phyloP scores from a whole-genome alignment of 2,113 vertebrate genomes.

The Pterocles burchelli region DNA sequence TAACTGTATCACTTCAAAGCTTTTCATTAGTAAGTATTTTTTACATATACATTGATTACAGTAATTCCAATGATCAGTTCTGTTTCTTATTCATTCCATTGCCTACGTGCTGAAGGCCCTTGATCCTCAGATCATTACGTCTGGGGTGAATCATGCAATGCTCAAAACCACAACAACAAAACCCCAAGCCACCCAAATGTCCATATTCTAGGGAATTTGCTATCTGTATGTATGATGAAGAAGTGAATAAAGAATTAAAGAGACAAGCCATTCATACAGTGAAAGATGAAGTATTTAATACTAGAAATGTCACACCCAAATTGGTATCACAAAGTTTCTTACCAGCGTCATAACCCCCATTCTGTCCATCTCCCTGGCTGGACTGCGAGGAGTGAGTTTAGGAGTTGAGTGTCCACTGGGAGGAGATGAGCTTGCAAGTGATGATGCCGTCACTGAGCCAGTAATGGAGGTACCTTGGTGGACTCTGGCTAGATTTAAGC shows the following conservation, averaged over 20 bases:
- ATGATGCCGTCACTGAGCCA: slow-evolving; percentile 94
- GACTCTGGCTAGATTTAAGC: slow-evolving; percentile 91
- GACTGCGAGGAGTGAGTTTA: slow-evolving; percentile 93
- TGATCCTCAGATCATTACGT: neutral
- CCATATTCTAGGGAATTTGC: neutral
- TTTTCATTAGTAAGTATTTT: neutral
- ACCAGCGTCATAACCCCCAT: slow-evolving; percentile 99
- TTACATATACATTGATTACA: neutral
- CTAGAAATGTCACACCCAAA: neutral
- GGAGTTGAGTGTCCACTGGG: slow-evolving; percentile 97
- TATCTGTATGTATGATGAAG: neutral
- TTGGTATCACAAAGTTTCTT: neutral
- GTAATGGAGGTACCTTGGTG: slow-evolving; percentile 93
- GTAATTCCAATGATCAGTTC: neutral
- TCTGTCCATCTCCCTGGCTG: slow-evolving; percentile 94
- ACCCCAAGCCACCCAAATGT: neutral
- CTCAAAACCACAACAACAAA: neutral
- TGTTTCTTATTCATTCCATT: neutral
- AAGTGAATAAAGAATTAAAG: neutral
- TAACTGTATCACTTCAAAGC: neutral
- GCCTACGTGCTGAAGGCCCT: neutral
- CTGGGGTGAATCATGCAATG: neutral
- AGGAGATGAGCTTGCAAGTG: slow-evolving; percentile 94
- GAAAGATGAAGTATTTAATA: neutral
- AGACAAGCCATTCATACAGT: neutral